Conservation (phyloP, 1,140 invertebrate species). For the Drosophila cardini region DNA sequence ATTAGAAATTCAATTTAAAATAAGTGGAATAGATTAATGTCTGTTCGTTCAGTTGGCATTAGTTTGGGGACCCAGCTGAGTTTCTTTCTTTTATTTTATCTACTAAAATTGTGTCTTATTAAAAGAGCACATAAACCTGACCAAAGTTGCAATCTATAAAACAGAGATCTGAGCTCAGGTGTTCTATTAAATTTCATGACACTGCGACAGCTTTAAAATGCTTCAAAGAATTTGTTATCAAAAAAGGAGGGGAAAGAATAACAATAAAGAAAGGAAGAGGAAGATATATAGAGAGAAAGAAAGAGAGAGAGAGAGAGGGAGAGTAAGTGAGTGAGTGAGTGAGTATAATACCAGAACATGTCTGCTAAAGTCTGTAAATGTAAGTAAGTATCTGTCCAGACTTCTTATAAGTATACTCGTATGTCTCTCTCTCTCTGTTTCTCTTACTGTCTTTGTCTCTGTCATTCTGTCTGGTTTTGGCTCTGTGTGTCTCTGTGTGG, state of each 20-base stretch:
- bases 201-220: conserved; percentile 46
- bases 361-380: conserved; percentile 43
- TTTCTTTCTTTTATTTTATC: not conserved
- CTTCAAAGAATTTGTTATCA: conserved; percentile 34
- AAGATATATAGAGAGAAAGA: not conserved
- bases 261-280: not conserved
- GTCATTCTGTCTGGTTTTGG: not conserved
- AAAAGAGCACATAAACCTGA: conserved; percentile 7
- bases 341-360: conserved; percentile 56
- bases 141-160: conserved; percentile 24
- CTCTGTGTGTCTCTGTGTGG: conserved; percentile 38
- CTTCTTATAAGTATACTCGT: conserved; percentile 15
- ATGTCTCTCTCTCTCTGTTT: not conserved
- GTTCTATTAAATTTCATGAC: conserved; percentile 74
- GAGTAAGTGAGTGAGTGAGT: not conserved
- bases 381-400: conserved; percentile 38
- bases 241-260: not conserved
- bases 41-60: not conserved
- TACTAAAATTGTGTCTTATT: not conserved
- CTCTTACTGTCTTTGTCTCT: not conserved
- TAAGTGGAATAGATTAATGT: conserved; percentile 1
- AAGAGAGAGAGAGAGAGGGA: not conserved
- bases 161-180: conserved; percentile 24
- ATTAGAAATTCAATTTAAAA: not conserved
- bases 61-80: not conserved